Conservation (phyloP, 2,797 vertebrate genomes). For the Pseudochirops cupreus region DNA sequence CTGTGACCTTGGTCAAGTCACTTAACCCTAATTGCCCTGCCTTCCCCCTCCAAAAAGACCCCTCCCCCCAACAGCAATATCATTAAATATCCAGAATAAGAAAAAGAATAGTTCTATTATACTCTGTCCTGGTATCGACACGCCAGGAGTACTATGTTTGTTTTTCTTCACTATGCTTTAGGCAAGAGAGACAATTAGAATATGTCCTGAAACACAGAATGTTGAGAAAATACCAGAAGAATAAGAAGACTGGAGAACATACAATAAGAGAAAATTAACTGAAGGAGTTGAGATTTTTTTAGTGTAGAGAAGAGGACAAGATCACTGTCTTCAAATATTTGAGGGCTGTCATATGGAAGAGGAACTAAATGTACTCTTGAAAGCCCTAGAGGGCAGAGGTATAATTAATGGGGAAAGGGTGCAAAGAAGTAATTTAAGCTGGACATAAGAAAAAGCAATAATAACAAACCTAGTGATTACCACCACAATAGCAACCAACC, state of each 20-base stretch:
- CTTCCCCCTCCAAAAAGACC: too few relatives aligned
- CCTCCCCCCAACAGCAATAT: not conserved
- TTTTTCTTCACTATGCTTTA: not conserved
- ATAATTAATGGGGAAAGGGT: not conserved
- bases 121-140: not conserved
- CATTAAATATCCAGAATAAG: not conserved
- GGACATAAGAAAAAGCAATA: not conserved
- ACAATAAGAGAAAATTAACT: not conserved
- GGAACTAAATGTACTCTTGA: not conserved
- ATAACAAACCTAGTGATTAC: not conserved
- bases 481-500: not conserved
- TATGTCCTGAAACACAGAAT: not conserved
- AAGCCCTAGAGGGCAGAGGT: not conserved
- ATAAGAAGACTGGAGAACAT: not conserved
- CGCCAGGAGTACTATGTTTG: not conserved
- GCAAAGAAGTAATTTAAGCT: not conserved
- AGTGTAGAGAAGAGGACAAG: not conserved
- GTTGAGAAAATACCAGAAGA: not conserved
- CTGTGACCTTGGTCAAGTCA: too few relatives aligned
- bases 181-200: not conserved
- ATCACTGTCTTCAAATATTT: not conserved
- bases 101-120: not conserved
- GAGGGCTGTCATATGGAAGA: not conserved
- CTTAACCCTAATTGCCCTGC: too few relatives aligned
- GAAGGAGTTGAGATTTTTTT: not conserved